Evolutionary conservation across 2,888 invertebrate species (phyloP), one percentile per base, ranked within the genome.

Genomic region (Atethmia centrago): DNA sequence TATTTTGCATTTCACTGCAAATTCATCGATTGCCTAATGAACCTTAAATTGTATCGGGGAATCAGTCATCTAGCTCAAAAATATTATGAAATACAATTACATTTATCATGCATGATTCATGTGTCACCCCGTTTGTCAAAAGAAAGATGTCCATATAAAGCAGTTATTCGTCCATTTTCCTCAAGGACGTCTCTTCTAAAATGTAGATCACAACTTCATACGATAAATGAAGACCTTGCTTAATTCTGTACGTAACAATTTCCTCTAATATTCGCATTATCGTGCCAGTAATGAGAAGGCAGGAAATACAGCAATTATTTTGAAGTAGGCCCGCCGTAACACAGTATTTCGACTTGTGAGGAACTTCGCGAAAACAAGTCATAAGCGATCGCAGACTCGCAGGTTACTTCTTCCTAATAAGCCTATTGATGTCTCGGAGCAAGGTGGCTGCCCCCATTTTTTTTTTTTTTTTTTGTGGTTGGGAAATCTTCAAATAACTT

Each of bases 291-390:
- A 87, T 86, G 62, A 79, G 81, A 65, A 69, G 82, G 78, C 77
- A 82, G 77, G 70, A 68, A 83, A 70, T 74, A 79, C 78, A 56
- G 59, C 74, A 85, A 84, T 87, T 87, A 87, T 74, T 76, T 58
- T 72, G 70, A 77, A 82, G 70, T 80, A 77, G 77, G 75, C 58
- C 70, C 45, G 71, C 40, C 59, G 67, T 55, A 63, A 64, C 55
- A 42, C 56, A 12, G 74, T 79, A 76, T 87, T 85, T 87, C 79
- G 81, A 83, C 82, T 84, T 85, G 67, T 85, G 63, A 67, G 64
- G 67, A 78, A 78, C 40, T 59, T 68, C 45, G 14, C 1, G 0
- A n/a, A 2, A 8, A 9, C 16, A 73, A 70, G 55, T 80, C 9
- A 71, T 51, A 53, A 71, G 76, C 75, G 10, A 31, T 3, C 14